These are phyloP conservation scores for Lycaon pictus DNA, from an alignment of 2,113 vertebrate species.

Conservation along the genomic window DNA sequence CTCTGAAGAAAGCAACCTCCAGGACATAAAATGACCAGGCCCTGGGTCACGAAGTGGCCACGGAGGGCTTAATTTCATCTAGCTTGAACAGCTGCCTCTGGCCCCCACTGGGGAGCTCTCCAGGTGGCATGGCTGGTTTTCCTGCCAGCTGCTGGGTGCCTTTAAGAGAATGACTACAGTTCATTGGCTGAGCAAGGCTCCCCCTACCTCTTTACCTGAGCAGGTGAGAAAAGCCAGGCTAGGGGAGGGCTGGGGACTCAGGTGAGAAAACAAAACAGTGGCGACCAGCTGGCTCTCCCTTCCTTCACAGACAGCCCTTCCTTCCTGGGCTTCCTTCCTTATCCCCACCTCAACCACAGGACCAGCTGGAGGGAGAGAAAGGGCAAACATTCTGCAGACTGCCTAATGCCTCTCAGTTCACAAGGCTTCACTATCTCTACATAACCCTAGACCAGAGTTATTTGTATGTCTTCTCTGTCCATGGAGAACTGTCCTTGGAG, in stretches of 20 bases:
- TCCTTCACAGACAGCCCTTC: not conserved
- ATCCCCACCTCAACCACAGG: not conserved
- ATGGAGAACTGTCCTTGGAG: not conserved
- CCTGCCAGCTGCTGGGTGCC: constrained; percentile 43
- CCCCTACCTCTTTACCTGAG: constrained; percentile 57
- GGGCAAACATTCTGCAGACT: not conserved
- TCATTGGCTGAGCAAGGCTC: constrained; percentile 66
- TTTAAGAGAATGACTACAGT: constrained; percentile 52
- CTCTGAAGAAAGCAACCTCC: not conserved
- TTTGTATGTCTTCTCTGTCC: not conserved
- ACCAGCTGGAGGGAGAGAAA: not conserved
- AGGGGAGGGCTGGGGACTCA: not conserved
- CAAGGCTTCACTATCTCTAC: not conserved
- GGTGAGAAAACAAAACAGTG: constrained; percentile 47
- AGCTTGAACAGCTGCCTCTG: not conserved
- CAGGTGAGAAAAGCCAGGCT: constrained; percentile 57
- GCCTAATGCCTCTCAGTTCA: not conserved
- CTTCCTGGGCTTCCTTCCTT: not conserved
- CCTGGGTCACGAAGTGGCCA: not conserved
- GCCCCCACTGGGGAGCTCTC: not conserved
- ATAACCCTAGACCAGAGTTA: not conserved
- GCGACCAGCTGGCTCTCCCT: not conserved
- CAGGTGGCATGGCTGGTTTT: constrained; percentile 27
- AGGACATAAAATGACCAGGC: not conserved
- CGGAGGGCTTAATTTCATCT: not conserved